Evolutionary conservation across 1,140 invertebrate species (phyloP).

Genomic region (Agraylea sexmaculata): DNA sequence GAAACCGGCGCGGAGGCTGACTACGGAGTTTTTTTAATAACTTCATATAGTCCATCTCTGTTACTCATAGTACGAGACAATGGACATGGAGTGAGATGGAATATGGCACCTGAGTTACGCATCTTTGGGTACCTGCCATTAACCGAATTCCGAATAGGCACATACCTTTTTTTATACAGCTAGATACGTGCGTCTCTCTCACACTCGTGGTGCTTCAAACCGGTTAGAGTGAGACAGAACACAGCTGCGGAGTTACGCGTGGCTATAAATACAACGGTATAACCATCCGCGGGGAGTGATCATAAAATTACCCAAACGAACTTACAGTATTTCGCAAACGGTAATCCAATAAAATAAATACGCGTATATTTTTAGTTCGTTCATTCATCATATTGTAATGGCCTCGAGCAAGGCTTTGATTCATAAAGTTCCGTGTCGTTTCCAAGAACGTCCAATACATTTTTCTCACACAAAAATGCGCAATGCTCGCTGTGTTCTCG

Average conservation of each 20-base stretch:
- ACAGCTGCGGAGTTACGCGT: conserved; percentile 10
- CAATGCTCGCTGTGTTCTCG: too few relatives aligned
- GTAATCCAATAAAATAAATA: too few relatives aligned
- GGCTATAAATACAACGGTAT: too few relatives aligned
- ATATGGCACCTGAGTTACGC: conserved; percentile 18
- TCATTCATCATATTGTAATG: too few relatives aligned
- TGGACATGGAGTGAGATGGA: conserved; percentile 9
- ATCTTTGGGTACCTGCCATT: conserved; percentile 18
- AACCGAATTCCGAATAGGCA: conserved; percentile 20
- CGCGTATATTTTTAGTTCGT: too few relatives aligned
- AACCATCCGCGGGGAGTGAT: too few relatives aligned
- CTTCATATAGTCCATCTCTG: conserved; percentile 16
- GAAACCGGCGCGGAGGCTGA: conserved; percentile 13
- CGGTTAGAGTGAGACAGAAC: conserved; percentile 3
- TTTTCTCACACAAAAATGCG: too few relatives aligned
- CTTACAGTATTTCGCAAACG: too few relatives aligned
- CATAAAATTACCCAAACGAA: too few relatives aligned
- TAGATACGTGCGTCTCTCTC: conserved; percentile 2
- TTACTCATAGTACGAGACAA: not conserved
- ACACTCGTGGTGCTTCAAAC: not conserved
- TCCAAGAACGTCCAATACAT: too few relatives aligned
- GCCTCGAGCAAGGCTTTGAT: too few relatives aligned
- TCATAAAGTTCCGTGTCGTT: too few relatives aligned
- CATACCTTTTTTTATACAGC: not conserved
- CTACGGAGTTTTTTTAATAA: conserved; percentile 21